These are phyloP conservation scores for Temnothorax rugatulus DNA, from an alignment of 2,888 invertebrate genomes.

Conservation along the genomic window DNA sequence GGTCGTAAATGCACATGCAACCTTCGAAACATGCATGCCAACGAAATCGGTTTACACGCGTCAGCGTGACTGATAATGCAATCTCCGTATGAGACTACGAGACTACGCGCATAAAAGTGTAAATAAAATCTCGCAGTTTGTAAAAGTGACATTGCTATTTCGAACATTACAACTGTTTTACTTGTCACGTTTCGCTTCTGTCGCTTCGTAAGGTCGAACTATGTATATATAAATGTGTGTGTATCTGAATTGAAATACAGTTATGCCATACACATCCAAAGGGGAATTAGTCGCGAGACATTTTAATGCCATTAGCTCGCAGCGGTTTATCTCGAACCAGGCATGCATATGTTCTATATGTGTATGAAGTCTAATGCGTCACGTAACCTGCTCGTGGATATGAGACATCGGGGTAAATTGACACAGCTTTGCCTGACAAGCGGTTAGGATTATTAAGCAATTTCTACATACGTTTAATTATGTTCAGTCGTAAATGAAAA, in stretches of 20 bases:
- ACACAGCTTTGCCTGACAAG: slow-evolving; percentile 64
- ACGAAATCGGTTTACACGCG: slow-evolving; percentile 56
- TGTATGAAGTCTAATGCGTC: slow-evolving; percentile 48
- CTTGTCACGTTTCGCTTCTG: background rate
- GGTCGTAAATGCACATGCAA: slow-evolving; percentile 67
- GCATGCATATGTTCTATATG: slow-evolving; percentile 42
- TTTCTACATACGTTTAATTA: slow-evolving; percentile 64
- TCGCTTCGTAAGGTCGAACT: slow-evolving; percentile 23
- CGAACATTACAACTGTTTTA: background rate
- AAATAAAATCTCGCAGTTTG: slow-evolving; percentile 43
- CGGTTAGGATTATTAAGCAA: slow-evolving; percentile 61
- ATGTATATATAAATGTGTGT: background rate
- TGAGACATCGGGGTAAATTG: slow-evolving; percentile 72
- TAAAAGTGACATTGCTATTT: slow-evolving; percentile 35
- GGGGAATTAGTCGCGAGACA: slow-evolving; percentile 53
- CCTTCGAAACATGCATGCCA: slow-evolving; percentile 54
- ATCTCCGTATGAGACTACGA: slow-evolving; percentile 37
- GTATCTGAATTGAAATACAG: slow-evolving; percentile 15
- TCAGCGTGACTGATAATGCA: slow-evolving; percentile 50
- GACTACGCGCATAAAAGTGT: slow-evolving; percentile 11
- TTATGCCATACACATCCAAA: slow-evolving; percentile 8
- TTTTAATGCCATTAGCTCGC: slow-evolving; percentile 63
- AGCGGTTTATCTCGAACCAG: slow-evolving; percentile 62
- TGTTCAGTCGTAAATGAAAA: slow-evolving; percentile 8
- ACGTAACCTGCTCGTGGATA: slow-evolving; percentile 42